These are phyloP conservation scores for Hydra vulgaris DNA, from an alignment of 30 jellyfish, hydroid and myxozoan genomes.

Conservation along the genomic window DNA sequence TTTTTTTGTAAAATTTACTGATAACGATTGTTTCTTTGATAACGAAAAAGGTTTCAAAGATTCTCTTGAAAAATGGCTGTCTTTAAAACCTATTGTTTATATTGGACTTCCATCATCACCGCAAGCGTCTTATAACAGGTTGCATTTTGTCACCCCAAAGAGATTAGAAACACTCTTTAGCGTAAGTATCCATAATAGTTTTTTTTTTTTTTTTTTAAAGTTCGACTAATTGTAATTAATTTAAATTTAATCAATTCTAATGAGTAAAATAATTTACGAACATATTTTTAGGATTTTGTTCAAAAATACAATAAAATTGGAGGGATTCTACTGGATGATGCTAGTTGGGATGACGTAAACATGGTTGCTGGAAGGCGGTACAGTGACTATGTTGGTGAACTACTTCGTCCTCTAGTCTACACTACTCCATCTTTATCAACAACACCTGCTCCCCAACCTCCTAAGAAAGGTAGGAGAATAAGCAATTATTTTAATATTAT, in stretches of 20 bases:
- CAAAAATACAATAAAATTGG: conserved; percentile 6
- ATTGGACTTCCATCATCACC: conserved; percentile 10
- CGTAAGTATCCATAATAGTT: not conserved
- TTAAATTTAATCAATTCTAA: too few species aligned
- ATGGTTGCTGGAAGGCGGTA: not conserved
- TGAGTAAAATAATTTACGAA: too few species aligned
- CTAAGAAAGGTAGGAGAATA: not conserved
- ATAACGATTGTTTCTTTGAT: not conserved
- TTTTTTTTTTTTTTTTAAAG: not conserved
- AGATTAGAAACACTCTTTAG: not conserved
- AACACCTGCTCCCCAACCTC: not conserved
- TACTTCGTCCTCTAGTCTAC: conserved; percentile 1
- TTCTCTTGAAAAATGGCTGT: not conserved
- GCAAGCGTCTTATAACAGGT: not conserved
- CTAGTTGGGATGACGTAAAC: conserved; percentile 18
- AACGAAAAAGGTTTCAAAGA: not conserved
- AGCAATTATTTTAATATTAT: too few species aligned
- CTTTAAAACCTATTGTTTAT: not conserved
- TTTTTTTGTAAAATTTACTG: not conserved
- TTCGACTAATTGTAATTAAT: too few species aligned
- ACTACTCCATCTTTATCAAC: conserved; percentile 1
- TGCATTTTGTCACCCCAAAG: not conserved
- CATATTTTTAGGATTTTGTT: not conserved
- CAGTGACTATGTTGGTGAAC: conserved; percentile 14
- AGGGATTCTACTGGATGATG: conserved; percentile 7